These are phyloP conservation scores for Diarsia dahlii DNA, from an alignment of 2,888 invertebrate genomes.

Conservation along the genomic window DNA sequence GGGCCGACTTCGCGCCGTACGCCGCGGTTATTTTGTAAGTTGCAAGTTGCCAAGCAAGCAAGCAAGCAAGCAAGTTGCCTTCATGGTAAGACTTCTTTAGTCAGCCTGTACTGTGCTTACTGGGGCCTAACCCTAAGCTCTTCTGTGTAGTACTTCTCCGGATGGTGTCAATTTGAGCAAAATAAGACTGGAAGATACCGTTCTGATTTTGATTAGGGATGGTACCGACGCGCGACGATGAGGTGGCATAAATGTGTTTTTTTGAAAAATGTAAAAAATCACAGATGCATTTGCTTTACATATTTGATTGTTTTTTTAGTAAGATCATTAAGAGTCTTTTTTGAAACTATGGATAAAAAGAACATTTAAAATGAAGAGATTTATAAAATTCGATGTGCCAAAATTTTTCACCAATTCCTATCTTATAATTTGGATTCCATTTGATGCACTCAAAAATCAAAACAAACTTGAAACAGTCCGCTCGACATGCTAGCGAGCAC, in stretches of 20 bases:
- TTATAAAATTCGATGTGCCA: background rate
- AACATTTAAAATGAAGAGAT: background rate
- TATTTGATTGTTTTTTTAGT: no score
- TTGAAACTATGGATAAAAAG: background rate
- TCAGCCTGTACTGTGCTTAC: background rate
- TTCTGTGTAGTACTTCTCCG: background rate
- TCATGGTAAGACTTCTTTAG: slow-evolving; percentile 1
- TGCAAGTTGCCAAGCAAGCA: no score
- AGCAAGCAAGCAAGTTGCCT: slow-evolving; percentile 45
- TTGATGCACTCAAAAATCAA: slow-evolving; percentile 56
- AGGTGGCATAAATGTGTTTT: no score
- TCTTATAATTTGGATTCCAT: slow-evolving; percentile 17
- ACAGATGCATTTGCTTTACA: background rate
- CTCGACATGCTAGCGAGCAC: slow-evolving; percentile 73
- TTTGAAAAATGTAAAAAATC: no score
- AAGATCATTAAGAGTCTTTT: background rate
- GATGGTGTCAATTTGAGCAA: background rate
- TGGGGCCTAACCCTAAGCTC: slow-evolving; percentile 14
- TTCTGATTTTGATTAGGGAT: background rate
- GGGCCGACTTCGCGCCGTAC: slow-evolving; percentile 83
- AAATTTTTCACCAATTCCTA: background rate
- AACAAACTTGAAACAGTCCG: slow-evolving; percentile 65
- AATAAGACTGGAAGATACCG: background rate
- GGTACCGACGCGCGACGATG: no score
- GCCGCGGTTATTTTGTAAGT: slow-evolving; percentile 73